These are phyloP conservation scores for Balanococcus diminutus DNA, from an alignment of 2,888 invertebrate species.

Conservation along the genomic window DNA sequence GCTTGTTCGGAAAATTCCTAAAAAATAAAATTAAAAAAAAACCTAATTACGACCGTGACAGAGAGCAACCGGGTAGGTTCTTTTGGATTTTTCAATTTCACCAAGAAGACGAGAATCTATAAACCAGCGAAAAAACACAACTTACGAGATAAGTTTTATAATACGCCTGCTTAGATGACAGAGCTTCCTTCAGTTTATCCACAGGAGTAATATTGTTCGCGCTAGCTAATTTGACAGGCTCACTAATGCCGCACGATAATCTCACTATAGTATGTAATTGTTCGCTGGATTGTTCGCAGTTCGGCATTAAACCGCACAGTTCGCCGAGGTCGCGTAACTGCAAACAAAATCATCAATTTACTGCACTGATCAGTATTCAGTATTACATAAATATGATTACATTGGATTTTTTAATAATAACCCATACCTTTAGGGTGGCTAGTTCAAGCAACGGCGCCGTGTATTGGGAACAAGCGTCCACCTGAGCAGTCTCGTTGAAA, in stretches of 20 bases:
- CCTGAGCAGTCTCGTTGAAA: constrained; percentile 68
- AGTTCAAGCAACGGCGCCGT: constrained; percentile 84
- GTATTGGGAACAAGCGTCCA: constrained; percentile 78
- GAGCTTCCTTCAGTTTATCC: constrained; percentile 84
- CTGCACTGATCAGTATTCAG: neutral
- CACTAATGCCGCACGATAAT: constrained; percentile 88
- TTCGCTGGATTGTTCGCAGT: constrained; percentile 78
- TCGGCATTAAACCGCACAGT: constrained; percentile 88
- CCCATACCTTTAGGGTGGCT: constrained; percentile 37
- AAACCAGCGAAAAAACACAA: neutral
- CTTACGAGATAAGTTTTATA: constrained; percentile 82
- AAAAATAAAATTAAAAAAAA: constrained; percentile 55
- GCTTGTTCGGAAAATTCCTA: constrained; percentile 89
- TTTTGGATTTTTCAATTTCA: no score
- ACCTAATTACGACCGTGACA: no score
- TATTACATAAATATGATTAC: no score
- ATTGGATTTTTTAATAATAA: neutral
- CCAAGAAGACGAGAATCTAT: no score
- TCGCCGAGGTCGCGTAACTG: constrained; percentile 84
- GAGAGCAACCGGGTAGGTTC: no score
- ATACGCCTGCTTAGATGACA: constrained; percentile 87
- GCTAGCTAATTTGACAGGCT: constrained; percentile 67
- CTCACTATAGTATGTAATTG: constrained; percentile 90
- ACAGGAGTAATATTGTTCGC: constrained; percentile 70
- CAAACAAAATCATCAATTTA: constrained; percentile 57